A percentile compares a stretch with the other conserved stretches of the same genome.
phyloP scores from a whole-genome alignment of 2,797 vertebrate species.

The Microhierax caerulescens region DNA sequence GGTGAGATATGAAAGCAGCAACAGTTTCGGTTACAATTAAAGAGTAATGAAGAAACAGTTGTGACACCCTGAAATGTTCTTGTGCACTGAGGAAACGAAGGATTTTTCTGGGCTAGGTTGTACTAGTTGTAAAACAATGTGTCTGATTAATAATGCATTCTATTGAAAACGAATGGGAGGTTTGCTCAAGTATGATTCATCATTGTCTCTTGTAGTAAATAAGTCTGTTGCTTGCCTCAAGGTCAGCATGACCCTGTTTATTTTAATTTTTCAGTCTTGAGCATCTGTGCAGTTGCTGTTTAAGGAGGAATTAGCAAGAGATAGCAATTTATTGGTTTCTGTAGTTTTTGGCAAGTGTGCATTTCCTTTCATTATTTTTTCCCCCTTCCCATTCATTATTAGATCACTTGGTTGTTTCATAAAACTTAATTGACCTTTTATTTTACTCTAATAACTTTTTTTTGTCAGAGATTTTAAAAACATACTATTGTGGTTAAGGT shows the following conservation, averaged over 20 bases:
- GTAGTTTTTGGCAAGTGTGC: not conserved
- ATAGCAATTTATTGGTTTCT: not conserved
- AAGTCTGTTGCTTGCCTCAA: constrained; percentile 32
- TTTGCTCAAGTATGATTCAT: constrained; percentile 57
- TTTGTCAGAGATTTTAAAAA: not conserved
- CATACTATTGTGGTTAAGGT: not conserved
- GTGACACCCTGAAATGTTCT: not conserved
- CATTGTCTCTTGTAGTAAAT: constrained; percentile 35
- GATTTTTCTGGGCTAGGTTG: not conserved
- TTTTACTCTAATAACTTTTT: not conserved
- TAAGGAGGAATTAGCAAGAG: not conserved
- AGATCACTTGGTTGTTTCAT: not conserved
- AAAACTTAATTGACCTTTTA: not conserved
- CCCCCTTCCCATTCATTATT: not conserved
- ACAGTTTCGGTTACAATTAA: not conserved
- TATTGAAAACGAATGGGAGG: not conserved
- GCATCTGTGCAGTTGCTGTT: not conserved
- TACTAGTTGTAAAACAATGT: constrained; percentile 1
- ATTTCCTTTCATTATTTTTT: not conserved
- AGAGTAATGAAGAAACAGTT: not conserved
- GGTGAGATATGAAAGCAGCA: not conserved
- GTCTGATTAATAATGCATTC: not conserved
- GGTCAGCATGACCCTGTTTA: constrained; percentile 69
- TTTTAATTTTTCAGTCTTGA: not conserved
- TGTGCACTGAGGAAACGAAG: not conserved